These are phyloP conservation scores for Anthopleura sola DNA, from an alignment of 64 coral and sea anemone genomes.

Conservation along the genomic window DNA sequence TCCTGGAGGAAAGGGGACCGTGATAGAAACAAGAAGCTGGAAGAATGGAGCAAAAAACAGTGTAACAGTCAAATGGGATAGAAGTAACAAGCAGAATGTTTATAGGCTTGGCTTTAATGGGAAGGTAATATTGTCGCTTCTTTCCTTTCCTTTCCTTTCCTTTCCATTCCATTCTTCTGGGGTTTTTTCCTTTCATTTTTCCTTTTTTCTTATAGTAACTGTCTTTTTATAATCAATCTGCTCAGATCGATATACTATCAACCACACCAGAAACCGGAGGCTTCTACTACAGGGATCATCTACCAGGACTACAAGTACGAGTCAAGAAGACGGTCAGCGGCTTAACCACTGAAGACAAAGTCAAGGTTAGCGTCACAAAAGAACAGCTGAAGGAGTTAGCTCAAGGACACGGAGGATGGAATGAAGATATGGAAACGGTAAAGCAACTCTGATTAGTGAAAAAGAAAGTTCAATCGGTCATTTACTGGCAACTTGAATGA, in stretches of 20 bases:
- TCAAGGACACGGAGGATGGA: conserved; percentile 48
- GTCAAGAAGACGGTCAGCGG: conserved; percentile 39
- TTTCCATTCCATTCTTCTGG: no score
- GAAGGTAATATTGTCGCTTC: conserved; percentile 24
- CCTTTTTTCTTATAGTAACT: no score
- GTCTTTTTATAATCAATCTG: background rate
- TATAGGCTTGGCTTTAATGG: conserved; percentile 63
- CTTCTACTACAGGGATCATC: conserved; percentile 51
- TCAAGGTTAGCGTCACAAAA: background rate
- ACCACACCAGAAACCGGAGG: conserved; percentile 16
- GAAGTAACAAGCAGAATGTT: background rate
- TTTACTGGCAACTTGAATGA: no score
- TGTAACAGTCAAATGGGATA: conserved; percentile 47
- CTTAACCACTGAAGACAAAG: conserved; percentile 44
- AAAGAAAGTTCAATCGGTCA: background rate
- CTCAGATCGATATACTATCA: conserved; percentile 38
- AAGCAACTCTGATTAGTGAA: background rate
- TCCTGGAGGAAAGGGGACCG: conserved; percentile 30
- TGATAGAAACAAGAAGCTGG: conserved; percentile 32
- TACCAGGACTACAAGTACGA: conserved; percentile 14
- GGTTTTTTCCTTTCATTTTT: no score
- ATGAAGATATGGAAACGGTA: conserved; percentile 53
- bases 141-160: no score
- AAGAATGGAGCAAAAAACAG: conserved; percentile 17
- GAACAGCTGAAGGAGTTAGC: conserved; percentile 35